These are phyloP conservation scores for Megaceryle maxima DNA, from an alignment of 2,113 vertebrate genomes.

Conservation along the genomic window DNA sequence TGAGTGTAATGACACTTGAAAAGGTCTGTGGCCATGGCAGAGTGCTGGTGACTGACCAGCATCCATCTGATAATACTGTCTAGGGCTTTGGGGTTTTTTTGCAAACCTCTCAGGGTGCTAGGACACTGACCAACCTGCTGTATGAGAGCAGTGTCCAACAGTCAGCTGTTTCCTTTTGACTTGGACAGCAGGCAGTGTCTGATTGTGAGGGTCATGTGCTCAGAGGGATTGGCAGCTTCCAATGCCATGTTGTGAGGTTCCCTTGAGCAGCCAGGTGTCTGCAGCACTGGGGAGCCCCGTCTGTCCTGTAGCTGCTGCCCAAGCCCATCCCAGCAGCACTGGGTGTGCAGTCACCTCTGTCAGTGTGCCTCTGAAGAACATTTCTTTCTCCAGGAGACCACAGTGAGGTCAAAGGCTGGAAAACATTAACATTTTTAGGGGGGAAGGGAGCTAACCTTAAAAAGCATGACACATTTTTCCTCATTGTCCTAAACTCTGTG, in stretches of 20 bases:
- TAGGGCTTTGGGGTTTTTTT: neutral
- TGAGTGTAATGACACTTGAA: fast-evolving
- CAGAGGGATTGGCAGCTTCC: neutral
- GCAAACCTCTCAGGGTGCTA: neutral
- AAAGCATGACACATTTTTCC: neutral
- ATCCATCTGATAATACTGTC: neutral
- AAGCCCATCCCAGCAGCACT: no score
- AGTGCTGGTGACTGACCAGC: neutral
- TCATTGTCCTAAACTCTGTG: neutral
- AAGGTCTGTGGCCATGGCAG: neutral
- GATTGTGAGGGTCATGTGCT: neutral
- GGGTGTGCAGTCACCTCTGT: neutral
- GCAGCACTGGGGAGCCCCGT: fast-evolving
- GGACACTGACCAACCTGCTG: neutral
- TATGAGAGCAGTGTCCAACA: neutral
- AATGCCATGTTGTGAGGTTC: neutral
- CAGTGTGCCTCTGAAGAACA: neutral
- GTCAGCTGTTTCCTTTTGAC: neutral
- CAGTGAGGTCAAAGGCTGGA: neutral
- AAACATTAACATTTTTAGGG: neutral
- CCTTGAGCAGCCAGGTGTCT: fast-evolving
- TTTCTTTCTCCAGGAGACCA: neutral
- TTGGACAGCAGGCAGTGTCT: neutral
- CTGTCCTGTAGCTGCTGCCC: neutral
- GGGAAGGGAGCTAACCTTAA: neutral